Evolutionary conservation across 2,113 vertebrate genomes (phyloP).

Genomic region (Colinus virginianus): DNA sequence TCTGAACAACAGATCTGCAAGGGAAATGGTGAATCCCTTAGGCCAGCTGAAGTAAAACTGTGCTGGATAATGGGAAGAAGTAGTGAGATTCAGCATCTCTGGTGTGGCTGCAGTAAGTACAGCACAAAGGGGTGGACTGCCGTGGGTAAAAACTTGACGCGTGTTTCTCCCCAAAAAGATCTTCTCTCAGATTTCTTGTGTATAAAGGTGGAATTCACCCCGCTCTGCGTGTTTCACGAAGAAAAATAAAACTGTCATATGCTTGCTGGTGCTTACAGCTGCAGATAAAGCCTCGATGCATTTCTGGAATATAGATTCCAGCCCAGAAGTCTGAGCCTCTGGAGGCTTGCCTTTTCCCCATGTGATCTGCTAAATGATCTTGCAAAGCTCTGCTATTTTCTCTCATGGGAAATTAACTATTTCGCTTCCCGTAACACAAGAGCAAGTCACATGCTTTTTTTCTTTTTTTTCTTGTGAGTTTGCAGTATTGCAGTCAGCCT

Average conservation of each 20-base stretch:
- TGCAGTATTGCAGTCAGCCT: not conserved
- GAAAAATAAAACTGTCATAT: not conserved
- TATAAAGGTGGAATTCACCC: not conserved
- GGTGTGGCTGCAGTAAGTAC: not conserved
- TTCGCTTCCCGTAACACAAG: not conserved
- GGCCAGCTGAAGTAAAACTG: not conserved
- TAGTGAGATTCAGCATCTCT: not conserved
- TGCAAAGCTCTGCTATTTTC: not conserved
- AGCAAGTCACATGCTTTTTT: not conserved
- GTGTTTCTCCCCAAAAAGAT: not conserved
- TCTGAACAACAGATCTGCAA: not conserved
- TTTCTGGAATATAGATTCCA: constrained; percentile 25
- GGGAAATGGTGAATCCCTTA: not conserved
- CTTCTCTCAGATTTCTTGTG: not conserved
- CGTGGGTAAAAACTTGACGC: not conserved
- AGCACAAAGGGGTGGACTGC: not conserved
- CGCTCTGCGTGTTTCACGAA: not conserved
- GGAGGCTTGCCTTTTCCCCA: not conserved
- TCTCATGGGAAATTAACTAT: not conserved
- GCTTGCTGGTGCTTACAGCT: not conserved
- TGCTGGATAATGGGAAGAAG: not conserved
- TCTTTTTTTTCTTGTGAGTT: not conserved
- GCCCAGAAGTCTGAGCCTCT: constrained; percentile 18
- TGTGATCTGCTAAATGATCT: not conserved
- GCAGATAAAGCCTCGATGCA: not conserved